Conservation (phyloP, 2,113 vertebrate species). For the Amblyornis subalaris region DNA sequence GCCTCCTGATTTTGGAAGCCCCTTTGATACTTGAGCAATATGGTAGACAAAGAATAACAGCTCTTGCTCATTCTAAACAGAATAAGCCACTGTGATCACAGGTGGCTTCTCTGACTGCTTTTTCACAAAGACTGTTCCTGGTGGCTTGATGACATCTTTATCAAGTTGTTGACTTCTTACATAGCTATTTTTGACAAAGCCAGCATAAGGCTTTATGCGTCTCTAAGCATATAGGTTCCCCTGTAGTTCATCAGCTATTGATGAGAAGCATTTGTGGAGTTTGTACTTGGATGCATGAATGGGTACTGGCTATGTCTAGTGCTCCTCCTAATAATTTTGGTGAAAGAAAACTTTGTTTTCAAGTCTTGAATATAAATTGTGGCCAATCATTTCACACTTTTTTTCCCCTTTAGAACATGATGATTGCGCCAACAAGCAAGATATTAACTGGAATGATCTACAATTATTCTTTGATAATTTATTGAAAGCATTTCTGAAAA, state of each 20-base stretch:
- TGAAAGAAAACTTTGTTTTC: neutral
- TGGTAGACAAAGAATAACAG: neutral
- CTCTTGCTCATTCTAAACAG: neutral
- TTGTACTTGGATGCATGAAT: neutral
- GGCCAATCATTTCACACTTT: neutral
- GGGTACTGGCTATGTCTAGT: neutral
- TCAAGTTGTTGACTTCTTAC: neutral
- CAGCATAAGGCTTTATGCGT: neutral
- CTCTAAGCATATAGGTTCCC: neutral
- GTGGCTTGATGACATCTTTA: neutral
- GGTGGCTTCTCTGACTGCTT: neutral
- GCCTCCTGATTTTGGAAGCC: neutral
- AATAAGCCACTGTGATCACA: neutral
- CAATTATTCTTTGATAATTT: neutral
- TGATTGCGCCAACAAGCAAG: neutral
- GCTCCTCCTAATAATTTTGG: neutral
- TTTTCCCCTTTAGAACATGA: neutral
- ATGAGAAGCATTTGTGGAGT: neutral
- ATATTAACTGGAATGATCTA: neutral
- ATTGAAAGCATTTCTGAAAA: neutral
- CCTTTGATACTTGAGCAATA: neutral
- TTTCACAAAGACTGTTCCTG: neutral
- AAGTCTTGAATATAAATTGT: neutral
- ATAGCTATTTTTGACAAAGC: neutral
- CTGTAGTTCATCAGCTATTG: neutral